phyloP scores from a whole-genome alignment of 53 echinoderm and acorn worm species.

The Luidia sarsii region DNA sequence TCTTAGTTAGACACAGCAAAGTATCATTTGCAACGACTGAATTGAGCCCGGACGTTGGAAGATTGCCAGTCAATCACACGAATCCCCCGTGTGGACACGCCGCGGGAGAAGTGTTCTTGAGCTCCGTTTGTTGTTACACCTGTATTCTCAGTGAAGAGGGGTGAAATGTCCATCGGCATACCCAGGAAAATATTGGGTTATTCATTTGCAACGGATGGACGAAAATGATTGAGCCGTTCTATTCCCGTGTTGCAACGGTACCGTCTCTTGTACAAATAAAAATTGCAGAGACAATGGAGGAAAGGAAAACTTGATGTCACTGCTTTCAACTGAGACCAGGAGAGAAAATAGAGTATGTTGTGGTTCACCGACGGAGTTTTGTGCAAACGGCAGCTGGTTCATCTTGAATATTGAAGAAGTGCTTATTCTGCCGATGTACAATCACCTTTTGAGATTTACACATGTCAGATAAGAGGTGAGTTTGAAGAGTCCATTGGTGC shows the following conservation, averaged over 20 bases:
- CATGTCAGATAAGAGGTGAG: not conserved
- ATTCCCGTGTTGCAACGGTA: not conserved
- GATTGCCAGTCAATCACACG: slow-evolving; percentile 18
- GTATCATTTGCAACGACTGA: not conserved
- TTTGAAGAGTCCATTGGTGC: too few relatives aligned
- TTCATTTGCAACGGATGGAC: slow-evolving; percentile 17
- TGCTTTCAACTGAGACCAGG: not conserved
- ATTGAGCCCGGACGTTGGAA: too few relatives aligned
- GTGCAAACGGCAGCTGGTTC: slow-evolving; percentile 38
- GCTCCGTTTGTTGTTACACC: slow-evolving; percentile 26
- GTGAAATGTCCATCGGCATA: not conserved
- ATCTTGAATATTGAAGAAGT: too few relatives aligned
- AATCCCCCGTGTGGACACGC: not conserved
- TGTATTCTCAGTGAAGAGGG: slow-evolving; percentile 14
- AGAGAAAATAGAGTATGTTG: slow-evolving; percentile 17
- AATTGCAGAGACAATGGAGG: slow-evolving; percentile 19
- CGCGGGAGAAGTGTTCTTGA: not conserved
- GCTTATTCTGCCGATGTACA: too few relatives aligned
- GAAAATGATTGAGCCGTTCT: not conserved
- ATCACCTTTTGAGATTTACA: slow-evolving; percentile 10
- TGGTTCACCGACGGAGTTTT: not conserved
- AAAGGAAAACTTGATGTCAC: too few relatives aligned
- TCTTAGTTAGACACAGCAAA: not conserved
- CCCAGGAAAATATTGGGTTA: slow-evolving; percentile 12
- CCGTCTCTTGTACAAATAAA: slow-evolving; percentile 27